These are phyloP conservation scores for Corythoichthys haematopterus DNA, from an alignment of 2,113 vertebrate genomes.

Conservation along the genomic window DNA sequence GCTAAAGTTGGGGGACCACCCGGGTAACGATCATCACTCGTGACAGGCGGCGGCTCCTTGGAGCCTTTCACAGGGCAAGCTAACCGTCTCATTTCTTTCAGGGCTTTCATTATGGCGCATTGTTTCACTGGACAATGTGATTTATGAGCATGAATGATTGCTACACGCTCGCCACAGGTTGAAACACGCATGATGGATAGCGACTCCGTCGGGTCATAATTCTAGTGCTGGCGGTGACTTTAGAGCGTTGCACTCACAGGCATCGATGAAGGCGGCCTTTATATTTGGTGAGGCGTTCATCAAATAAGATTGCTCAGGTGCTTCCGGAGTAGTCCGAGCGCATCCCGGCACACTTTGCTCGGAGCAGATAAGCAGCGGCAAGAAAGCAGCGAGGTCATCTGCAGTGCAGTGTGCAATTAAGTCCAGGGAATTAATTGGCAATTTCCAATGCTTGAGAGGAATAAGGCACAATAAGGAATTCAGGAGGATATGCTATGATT, in stretches of 20 bases:
- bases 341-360: slow-evolving; percentile 25
- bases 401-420: slow-evolving; percentile 62
- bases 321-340: slow-evolving; percentile 2
- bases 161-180: slow-evolving; percentile 42
- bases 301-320: slow-evolving; percentile 15
- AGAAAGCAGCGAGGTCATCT: slow-evolving; percentile 44
- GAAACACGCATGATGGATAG: slow-evolving; percentile 52
- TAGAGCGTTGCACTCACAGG: slow-evolving; percentile 8
- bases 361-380: slow-evolving; percentile 20
- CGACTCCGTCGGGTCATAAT: slow-evolving; percentile 38
- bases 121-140: slow-evolving; percentile 38
- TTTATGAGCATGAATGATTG: slow-evolving; percentile 41
- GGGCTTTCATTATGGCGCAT: slow-evolving; percentile 21
- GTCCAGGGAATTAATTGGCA: slow-evolving; percentile 51
- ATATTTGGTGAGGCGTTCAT: slow-evolving; percentile 21
- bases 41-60: slow-evolving; percentile 3
- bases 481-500: slow-evolving; percentile 48
- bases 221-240: slow-evolving; percentile 24
- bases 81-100: slow-evolving; percentile 10
- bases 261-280: slow-evolving; percentile 4
- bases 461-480: slow-evolving; percentile 43
- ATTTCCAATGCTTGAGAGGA: slow-evolving; percentile 47
- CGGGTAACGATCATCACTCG: slow-evolving; percentile 4
- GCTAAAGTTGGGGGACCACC: not conserved
- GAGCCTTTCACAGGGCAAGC: not conserved